These are phyloP conservation scores for Saccostrea cuccullata DNA, from an alignment of 1,140 invertebrate genomes.

Conservation along the genomic window DNA sequence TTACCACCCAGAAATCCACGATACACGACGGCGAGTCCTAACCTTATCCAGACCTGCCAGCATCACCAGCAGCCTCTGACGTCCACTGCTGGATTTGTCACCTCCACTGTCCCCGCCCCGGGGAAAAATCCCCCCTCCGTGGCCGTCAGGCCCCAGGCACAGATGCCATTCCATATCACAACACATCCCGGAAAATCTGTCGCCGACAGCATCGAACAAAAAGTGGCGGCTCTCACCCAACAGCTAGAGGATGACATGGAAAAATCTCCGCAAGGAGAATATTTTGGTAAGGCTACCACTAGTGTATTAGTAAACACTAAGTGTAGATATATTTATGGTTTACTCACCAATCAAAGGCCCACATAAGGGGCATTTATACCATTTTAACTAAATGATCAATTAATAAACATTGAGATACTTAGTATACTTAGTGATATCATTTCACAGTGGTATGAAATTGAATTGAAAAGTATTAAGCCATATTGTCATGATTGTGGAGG, in stretches of 20 bases:
- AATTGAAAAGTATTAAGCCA: too few relatives aligned
- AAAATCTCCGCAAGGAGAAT: constrained; percentile 95
- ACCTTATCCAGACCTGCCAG: constrained; percentile 45
- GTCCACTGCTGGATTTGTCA: constrained; percentile 15
- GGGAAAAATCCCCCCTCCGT: constrained; percentile 55
- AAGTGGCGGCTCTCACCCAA: constrained; percentile 78
- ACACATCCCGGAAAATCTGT: constrained; percentile 80
- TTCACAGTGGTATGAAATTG: too few relatives aligned
- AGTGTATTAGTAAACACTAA: too few relatives aligned
- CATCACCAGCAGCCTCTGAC: constrained; percentile 42
- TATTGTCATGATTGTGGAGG: too few relatives aligned
- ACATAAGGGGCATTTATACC: too few relatives aligned
- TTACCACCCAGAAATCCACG: constrained; percentile 62
- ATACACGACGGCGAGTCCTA: constrained; percentile 44
- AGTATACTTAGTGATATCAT: too few relatives aligned
- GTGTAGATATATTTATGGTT: too few relatives aligned
- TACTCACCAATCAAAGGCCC: too few relatives aligned
- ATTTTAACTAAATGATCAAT: too few relatives aligned
- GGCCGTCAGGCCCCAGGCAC: constrained; percentile 78
- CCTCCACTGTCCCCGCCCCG: constrained; percentile 23
- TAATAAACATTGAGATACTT: too few relatives aligned
- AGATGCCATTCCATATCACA: constrained; percentile 93
- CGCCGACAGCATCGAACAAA: constrained; percentile 77
- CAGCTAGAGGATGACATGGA: constrained; percentile 86
- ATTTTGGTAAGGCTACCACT: constrained; percentile 84